A percentile compares a stretch with the other conserved stretches of the same genome.
Evolutionary conservation across 2,797 vertebrate genomes (phyloP).

Genomic region (Novumbra hubbsi): DNA sequence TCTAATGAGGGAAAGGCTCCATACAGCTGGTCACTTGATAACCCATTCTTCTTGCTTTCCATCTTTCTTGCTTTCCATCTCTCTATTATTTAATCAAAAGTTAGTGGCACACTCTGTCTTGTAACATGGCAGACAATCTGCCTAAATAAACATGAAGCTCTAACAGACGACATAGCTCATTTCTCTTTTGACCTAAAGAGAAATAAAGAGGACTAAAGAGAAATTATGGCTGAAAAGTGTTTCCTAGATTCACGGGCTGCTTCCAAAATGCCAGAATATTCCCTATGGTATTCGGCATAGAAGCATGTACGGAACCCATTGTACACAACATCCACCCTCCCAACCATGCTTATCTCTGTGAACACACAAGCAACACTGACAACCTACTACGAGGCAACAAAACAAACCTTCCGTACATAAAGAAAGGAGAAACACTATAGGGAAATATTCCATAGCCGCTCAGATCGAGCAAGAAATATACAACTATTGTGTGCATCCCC

Average conservation of each 20-base stretch:
- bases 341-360: constrained; percentile 49
- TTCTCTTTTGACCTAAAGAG: background rate
- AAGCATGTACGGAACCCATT: constrained; percentile 31
- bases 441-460: constrained; percentile 21
- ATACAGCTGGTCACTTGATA: background rate
- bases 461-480: constrained; percentile 36
- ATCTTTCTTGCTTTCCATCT: background rate
- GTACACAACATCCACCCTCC: constrained; percentile 46
- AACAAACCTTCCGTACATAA: constrained; percentile 33
- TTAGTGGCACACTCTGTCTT: background rate
- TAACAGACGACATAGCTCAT: constrained; percentile 17
- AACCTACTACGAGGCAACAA: constrained; percentile 45
- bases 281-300: constrained; percentile 1
- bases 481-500: background rate
- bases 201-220: background rate
- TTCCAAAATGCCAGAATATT: background rate
- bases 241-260: background rate
- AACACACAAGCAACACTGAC: constrained; percentile 39
- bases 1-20: background rate
- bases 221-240: constrained; percentile 9
- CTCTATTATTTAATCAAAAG: background rate
- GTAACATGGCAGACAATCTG: background rate
- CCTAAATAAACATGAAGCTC: background rate
- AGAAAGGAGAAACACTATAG: constrained; percentile 33
- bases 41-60: background rate